Percentiles rank a stretch among this genome's conserved stretches.
Conservation (phyloP, 2,888 invertebrate genomes). For the Chrysolina haemoptera region DNA sequence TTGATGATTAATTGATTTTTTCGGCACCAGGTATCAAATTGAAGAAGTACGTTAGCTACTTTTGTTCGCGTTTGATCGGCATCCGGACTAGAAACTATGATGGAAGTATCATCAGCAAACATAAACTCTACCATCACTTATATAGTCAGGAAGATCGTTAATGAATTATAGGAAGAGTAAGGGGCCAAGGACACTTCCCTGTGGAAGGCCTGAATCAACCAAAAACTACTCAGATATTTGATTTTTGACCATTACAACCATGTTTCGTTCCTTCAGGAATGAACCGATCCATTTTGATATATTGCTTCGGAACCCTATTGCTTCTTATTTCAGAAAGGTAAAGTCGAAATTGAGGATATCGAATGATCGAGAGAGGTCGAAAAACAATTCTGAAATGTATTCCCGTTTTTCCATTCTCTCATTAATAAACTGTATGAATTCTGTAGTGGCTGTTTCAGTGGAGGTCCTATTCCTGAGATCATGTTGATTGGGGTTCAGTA, state of each 20-base stretch:
- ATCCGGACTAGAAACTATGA: slow-evolving; percentile 17
- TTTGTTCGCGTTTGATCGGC: slow-evolving; percentile 17
- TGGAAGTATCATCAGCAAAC: slow-evolving; percentile 5
- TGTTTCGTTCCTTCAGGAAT: background rate
- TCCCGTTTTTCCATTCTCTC: too few species aligned
- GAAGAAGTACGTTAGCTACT: slow-evolving; percentile 12
- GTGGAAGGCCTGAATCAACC: background rate
- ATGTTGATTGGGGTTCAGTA: background rate
- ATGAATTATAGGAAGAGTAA: slow-evolving; percentile 13
- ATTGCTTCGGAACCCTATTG: slow-evolving; percentile 14
- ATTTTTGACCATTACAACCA: slow-evolving; percentile 14
- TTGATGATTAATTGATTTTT: background rate
- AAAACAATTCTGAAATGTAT: too few species aligned
- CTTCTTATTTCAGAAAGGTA: too few species aligned
- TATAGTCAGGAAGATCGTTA: slow-evolving; percentile 18
- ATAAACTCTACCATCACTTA: slow-evolving; percentile 17
- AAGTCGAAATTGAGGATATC: too few species aligned
- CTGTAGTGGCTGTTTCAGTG: background rate
- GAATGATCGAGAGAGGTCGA: too few species aligned
- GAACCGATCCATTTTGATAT: too few species aligned
- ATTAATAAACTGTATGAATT: too few species aligned
- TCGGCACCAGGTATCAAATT: background rate
- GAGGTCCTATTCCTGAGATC: background rate
- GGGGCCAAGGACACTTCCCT: too few species aligned
- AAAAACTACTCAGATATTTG: slow-evolving; percentile 10